Evolutionary conservation across 2,888 invertebrate species (phyloP).

Genomic region (Timandra comae): DNA sequence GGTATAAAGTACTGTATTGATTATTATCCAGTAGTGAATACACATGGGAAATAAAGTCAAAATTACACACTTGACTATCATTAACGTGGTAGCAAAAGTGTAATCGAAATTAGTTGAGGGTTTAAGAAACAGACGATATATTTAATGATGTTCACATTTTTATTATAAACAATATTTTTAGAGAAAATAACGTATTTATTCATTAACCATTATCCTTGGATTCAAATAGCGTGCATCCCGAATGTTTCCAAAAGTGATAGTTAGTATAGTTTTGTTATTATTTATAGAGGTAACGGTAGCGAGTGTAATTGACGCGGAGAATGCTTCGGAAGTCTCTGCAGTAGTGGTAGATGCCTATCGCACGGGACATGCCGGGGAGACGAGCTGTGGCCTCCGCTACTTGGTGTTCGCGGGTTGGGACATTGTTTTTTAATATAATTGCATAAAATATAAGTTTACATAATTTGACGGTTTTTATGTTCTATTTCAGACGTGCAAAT

Average conservation of each 20-base stretch:
- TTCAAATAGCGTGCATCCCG: background rate
- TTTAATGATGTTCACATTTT: background rate
- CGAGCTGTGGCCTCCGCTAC: too few relatives aligned
- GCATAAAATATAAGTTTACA: too few relatives aligned
- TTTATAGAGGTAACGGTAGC: constrained; percentile 24
- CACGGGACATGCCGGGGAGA: too few relatives aligned
- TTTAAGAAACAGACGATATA: background rate
- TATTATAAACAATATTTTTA: too few relatives aligned
- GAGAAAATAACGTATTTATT: background rate
- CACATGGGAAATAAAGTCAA: too few relatives aligned
- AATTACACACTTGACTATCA: too few relatives aligned
- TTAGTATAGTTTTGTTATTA: constrained; percentile 21
- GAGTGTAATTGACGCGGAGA: constrained; percentile 27
- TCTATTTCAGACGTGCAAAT: too few relatives aligned
- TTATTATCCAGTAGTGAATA: too few relatives aligned
- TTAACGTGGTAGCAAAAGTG: background rate
- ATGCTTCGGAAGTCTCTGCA: constrained; percentile 7
- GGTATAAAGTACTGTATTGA: background rate
- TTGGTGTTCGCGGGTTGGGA: too few relatives aligned
- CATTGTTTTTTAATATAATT: too few relatives aligned
- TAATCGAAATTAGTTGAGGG: background rate
- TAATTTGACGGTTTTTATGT: too few relatives aligned
- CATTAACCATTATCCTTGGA: background rate
- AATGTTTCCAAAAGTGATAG: constrained; percentile 14
- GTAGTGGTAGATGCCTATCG: too few relatives aligned